phyloP scores from a whole-genome alignment of 2,113 vertebrate species.

The Xenopus tropicalis region UCB_Xtro_10.0 CM004445.2:59771001-59771500 shows the following conservation, averaged over 20 bases:
- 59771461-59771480: conserved; percentile 76
- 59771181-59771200: background rate
- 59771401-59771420: conserved; percentile 67
- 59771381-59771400: conserved; percentile 71
- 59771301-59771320: conserved; percentile 41
- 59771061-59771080: conserved; percentile 35
- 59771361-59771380: conserved; percentile 61
- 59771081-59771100: background rate
- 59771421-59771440: conserved; percentile 74
- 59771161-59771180: background rate
- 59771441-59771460: conserved; percentile 67
- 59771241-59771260: background rate
- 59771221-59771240: background rate
- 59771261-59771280: conserved; percentile 54
- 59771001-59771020: conserved; percentile 63
- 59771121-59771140: background rate
- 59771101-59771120: background rate
- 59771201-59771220: background rate
- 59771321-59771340: conserved; percentile 45
- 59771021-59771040: conserved; percentile 58
- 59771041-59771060: conserved; percentile 66
- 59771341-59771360: conserved; percentile 44
- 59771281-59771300: conserved; percentile 49
- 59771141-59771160: background rate
- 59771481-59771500: conserved; percentile 58